Evolutionary conservation across 2,888 invertebrate genomes (phyloP), one percentile per base, ranked within the genome.

Genomic region (Caenorhabditis imperialis): DNA sequence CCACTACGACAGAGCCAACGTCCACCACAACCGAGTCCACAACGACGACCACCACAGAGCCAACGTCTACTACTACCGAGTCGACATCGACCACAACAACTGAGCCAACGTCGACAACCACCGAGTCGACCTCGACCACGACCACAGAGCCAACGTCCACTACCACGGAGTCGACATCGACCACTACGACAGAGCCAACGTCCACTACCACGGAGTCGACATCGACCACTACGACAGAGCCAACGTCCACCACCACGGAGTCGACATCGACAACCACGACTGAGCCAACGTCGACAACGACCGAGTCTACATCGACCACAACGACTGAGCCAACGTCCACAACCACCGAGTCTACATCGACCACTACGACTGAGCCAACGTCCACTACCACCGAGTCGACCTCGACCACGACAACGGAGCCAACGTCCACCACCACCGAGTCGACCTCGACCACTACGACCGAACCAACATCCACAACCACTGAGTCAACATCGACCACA

Each of bases 91-190:
- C 7, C 16, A 54, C 54, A 7, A 38, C 54, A 5, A 54, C 54
- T 12, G 54, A 25, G 20, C 20, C 38, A 16, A 42, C 40, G 8
- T 25, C 54, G 0, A 44, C 51, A 20, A 50, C 61, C 5, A 61
- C 53, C 14, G 60, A 25, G 18, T 10, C 42, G 1, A 57, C 55
- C 5, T 53, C 62, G 1, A 60, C 60, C 8, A 47, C 47, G 2
- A 44, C 51, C n/a, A 35, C 10, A n/a, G 14, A 7, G 47, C 45
- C 69, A 1, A 70, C 61, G 12, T 54, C 54, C 16, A 70, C 61
- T 18, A 61, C 61, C 3, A 62, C 50, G 7, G 45, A 40, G 16
- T 16, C 37, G 18, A 69, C 69, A n/a, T n/a, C n/a, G 7, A 60
- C 48, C 5, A 58, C 58, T 18, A 58, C 58, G 16, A 60, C 60